These are phyloP conservation scores for Decapterus maruadsi DNA, from an alignment of 2,797 vertebrate genomes.

Conservation along the genomic window DNA sequence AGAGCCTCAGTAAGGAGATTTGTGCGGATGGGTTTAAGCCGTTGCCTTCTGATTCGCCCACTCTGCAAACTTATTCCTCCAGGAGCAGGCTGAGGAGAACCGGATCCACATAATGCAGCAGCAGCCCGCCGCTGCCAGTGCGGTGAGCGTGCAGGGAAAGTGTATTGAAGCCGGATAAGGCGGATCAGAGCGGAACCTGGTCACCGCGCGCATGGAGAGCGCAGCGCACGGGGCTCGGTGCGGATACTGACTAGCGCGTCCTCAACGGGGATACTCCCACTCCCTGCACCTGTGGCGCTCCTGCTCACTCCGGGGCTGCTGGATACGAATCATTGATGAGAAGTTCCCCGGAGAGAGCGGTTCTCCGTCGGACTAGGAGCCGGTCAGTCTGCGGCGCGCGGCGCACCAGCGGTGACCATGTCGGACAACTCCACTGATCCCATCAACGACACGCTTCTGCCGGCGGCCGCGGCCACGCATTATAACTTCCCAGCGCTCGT, in stretches of 20 bases:
- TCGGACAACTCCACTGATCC: slow-evolving; percentile 42
- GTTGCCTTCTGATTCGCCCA: slow-evolving; percentile 54
- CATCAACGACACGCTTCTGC: slow-evolving; percentile 43
- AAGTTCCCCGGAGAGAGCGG: slow-evolving; percentile 16
- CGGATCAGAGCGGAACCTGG: background rate
- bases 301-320: background rate
- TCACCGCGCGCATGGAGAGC: slow-evolving; percentile 18
- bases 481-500: slow-evolving; percentile 88
- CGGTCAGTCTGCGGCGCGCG: slow-evolving; percentile 18
- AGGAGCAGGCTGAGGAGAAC: slow-evolving; percentile 6
- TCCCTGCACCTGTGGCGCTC: background rate
- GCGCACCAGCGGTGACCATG: slow-evolving; percentile 62
- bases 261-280: background rate
- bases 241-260: background rate
- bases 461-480: slow-evolving; percentile 5
- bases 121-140: rapidly evolving
- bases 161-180: too few relatives aligned
- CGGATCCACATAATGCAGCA: background rate
- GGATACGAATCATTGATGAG: slow-evolving; percentile 62
- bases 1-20: slow-evolving; percentile 63
- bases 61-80: slow-evolving; percentile 10
- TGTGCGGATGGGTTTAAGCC: slow-evolving; percentile 57
- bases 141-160: background rate
- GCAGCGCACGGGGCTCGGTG: slow-evolving; percentile 15
- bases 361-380: slow-evolving; percentile 43